Conservation (phyloP, 2,113 vertebrate genomes). For the Cariama cristata region DNA sequence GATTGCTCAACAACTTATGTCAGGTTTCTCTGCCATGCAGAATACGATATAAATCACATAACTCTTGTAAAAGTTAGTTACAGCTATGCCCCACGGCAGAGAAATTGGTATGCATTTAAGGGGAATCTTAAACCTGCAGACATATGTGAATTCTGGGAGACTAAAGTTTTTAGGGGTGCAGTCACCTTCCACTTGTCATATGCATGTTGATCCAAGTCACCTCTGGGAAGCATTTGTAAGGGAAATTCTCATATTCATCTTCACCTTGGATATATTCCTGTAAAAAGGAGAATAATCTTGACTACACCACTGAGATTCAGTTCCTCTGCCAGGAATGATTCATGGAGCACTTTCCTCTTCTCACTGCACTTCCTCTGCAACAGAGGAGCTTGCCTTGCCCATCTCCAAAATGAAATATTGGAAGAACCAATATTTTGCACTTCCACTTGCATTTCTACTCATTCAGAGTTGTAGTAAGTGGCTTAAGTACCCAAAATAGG, state of each 20-base stretch:
- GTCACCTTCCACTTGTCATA: not conserved
- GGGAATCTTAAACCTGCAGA: not conserved
- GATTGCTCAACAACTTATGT: not conserved
- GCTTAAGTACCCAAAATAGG: not conserved
- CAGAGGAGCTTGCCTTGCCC: not conserved
- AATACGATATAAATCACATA: not conserved
- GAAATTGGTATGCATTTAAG: not conserved
- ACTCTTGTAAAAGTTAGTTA: not conserved
- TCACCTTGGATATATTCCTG: not conserved
- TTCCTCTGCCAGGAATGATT: not conserved
- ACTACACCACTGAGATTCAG: not conserved
- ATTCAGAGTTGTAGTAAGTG: not conserved
- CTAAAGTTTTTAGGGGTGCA: not conserved
- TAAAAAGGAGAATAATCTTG: not conserved
- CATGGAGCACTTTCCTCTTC: not conserved
- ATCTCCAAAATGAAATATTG: not conserved
- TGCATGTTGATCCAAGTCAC: not conserved
- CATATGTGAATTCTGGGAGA: not conserved
- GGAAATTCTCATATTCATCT: not conserved
- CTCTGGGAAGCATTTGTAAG: not conserved
- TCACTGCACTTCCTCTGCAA: not conserved
- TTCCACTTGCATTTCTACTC: not conserved
- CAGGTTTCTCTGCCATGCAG: not conserved
- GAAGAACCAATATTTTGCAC: not conserved
- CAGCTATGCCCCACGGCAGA: not conserved